Percentiles rank a stretch among this genome's conserved stretches.
Evolutionary conservation across 2,113 vertebrate genomes (phyloP).

Genomic region (Takifugu bimaculatus): DNA sequence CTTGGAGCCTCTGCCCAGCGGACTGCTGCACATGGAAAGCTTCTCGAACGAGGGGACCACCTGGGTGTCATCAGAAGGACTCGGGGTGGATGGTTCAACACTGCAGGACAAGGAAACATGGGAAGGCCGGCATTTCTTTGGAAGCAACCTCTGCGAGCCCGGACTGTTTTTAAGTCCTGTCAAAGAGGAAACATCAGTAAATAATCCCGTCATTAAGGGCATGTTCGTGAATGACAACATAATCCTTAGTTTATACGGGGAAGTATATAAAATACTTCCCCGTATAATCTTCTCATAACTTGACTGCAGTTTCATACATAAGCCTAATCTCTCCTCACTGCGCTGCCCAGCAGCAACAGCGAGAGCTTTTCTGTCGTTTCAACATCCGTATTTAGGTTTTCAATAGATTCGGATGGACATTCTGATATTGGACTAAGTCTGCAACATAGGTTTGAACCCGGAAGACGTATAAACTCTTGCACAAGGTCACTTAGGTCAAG

Average conservation of each 20-base stretch:
- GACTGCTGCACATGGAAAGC: constrained; percentile 78
- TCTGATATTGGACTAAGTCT: too few species aligned
- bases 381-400: constrained; percentile 1
- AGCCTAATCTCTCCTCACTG: too few species aligned
- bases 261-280: too few species aligned
- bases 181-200: constrained; percentile 26
- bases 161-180: constrained; percentile 76
- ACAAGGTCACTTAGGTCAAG: too few species aligned
- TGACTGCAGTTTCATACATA: too few species aligned
- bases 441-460: too few species aligned
- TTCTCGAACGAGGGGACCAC: constrained; percentile 77
- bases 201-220: neutral
- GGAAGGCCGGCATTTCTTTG: constrained; percentile 74
- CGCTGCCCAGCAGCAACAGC: too few species aligned
- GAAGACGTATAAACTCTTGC: too few species aligned
- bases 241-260: too few species aligned
- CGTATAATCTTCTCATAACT: too few species aligned
- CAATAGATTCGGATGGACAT: neutral
- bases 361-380: too few species aligned
- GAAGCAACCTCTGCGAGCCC: constrained; percentile 66
- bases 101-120: constrained; percentile 69
- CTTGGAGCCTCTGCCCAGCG: constrained; percentile 80
- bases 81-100: constrained; percentile 57
- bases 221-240: neutral
- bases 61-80: constrained; percentile 72